These are phyloP conservation scores for Elaphurus davidianus DNA, from an alignment of 2,113 vertebrate species.

Conservation along the genomic window DNA sequence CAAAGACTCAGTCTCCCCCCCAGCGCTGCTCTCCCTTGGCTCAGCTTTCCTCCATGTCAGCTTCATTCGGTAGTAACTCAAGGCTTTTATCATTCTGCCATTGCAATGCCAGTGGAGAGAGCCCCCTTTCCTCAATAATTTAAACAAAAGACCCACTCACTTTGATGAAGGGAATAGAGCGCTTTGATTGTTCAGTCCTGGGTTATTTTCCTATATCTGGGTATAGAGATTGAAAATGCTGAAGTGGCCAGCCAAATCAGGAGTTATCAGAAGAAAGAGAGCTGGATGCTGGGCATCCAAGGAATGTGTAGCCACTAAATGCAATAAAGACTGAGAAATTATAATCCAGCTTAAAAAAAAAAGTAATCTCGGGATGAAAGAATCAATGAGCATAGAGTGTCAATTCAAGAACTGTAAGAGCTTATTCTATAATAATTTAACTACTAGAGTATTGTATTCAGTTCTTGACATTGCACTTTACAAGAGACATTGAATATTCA, in stretches of 20 bases:
- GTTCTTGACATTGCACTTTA: not conserved
- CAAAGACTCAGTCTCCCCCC: not conserved
- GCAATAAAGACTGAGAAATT: not conserved
- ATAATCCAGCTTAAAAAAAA: not conserved
- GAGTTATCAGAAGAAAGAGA: not conserved
- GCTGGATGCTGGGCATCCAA: not conserved
- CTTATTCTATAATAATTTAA: not conserved
- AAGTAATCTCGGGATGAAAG: not conserved
- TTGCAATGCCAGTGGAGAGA: not conserved
- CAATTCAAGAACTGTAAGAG: not conserved
- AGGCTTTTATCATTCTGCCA: not conserved
- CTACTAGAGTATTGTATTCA: not conserved
- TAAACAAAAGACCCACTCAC: not conserved
- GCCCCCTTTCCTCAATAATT: not conserved
- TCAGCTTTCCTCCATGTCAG: not conserved
- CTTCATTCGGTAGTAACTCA: not conserved
- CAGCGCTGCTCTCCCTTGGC: not conserved
- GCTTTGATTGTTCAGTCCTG: not conserved
- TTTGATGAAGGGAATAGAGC: not conserved
- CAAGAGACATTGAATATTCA: not conserved
- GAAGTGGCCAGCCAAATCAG: not conserved
- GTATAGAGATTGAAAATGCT: not conserved
- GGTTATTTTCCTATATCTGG: not conserved
- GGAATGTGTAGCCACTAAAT: not conserved
- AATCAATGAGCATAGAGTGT: not conserved